phyloP scores from a whole-genome alignment of 2,113 vertebrate species.

The Dasypus novemcinctus region DNA sequence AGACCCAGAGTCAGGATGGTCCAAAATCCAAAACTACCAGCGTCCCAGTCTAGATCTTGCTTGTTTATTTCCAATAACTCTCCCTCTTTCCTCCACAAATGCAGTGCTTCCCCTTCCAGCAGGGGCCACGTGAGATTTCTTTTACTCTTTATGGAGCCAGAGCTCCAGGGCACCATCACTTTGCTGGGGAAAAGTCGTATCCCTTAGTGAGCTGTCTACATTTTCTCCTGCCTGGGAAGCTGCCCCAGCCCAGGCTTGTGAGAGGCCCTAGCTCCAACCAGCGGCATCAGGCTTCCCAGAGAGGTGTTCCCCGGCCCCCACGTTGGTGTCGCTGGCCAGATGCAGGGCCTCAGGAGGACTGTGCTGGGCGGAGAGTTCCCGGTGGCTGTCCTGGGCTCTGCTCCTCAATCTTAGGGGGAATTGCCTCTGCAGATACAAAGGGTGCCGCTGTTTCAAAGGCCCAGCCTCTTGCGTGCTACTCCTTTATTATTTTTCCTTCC shows the following conservation, averaged over 20 bases:
- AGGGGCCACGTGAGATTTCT: constrained; percentile 20
- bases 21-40: background rate
- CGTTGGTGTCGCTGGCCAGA: background rate
- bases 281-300: background rate
- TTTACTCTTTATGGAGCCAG: background rate
- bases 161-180: background rate
- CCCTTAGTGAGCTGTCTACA: background rate
- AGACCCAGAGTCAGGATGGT: background rate
- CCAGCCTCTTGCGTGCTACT: background rate
- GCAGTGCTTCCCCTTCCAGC: constrained; percentile 3
- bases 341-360: background rate
- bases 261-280: background rate
- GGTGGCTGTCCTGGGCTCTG: background rate
- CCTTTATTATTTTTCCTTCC: background rate
- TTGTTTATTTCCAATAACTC: constrained; percentile 27
- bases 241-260: background rate
- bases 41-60: background rate
- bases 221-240: background rate
- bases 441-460: background rate
- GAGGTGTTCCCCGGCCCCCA: background rate
- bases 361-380: background rate
- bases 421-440: background rate
- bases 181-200: background rate
- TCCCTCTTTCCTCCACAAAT: background rate
- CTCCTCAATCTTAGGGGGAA: background rate